Evolutionary conservation across 2,113 vertebrate genomes (phyloP).

Genomic region (Corvus hawaiiensis): DNA sequence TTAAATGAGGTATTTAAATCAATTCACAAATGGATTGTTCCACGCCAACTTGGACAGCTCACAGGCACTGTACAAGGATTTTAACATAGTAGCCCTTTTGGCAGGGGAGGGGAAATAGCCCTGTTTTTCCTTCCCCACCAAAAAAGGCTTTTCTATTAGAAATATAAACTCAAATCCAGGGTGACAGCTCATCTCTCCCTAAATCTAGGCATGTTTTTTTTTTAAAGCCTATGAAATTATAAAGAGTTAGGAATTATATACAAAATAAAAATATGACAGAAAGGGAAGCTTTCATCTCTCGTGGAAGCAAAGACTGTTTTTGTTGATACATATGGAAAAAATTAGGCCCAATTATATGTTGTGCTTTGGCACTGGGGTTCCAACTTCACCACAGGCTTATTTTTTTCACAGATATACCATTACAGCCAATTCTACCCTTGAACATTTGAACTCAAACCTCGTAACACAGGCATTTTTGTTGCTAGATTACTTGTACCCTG

Average conservation of each 20-base stretch:
- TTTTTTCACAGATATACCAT: slow-evolving; percentile 72
- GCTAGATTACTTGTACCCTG: slow-evolving; percentile 27
- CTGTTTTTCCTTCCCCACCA: slow-evolving; percentile 23
- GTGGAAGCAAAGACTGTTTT: slow-evolving; percentile 70
- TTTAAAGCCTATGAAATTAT: slow-evolving; percentile 62
- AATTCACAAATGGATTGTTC: slow-evolving; percentile 62
- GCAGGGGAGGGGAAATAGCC: slow-evolving; percentile 44
- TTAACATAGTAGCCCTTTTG: slow-evolving; percentile 49
- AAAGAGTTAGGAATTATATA: slow-evolving; percentile 69
- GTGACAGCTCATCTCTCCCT: slow-evolving; percentile 58
- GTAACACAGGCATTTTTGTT: slow-evolving; percentile 66
- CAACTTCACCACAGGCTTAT: slow-evolving; percentile 69
- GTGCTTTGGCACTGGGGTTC: slow-evolving; percentile 71
- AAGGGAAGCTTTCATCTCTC: slow-evolving; percentile 72
- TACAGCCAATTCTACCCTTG: slow-evolving; percentile 57
- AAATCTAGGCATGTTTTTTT: slow-evolving; percentile 63
- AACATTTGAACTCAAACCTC: slow-evolving; percentile 74
- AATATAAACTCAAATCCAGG: slow-evolving; percentile 54
- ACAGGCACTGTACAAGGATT: slow-evolving; percentile 18
- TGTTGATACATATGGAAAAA: slow-evolving; percentile 80
- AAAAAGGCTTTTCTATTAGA: slow-evolving; percentile 59
- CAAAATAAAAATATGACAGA: slow-evolving; percentile 71
- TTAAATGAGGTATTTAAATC: slow-evolving; percentile 61
- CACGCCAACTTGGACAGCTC: slow-evolving; percentile 25
- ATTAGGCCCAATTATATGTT: slow-evolving; percentile 75